Percentiles rank a stretch among this genome's conserved stretches.
phyloP scores from a whole-genome alignment of 2,888 invertebrate genomes.

The Bibio marci region DNA sequence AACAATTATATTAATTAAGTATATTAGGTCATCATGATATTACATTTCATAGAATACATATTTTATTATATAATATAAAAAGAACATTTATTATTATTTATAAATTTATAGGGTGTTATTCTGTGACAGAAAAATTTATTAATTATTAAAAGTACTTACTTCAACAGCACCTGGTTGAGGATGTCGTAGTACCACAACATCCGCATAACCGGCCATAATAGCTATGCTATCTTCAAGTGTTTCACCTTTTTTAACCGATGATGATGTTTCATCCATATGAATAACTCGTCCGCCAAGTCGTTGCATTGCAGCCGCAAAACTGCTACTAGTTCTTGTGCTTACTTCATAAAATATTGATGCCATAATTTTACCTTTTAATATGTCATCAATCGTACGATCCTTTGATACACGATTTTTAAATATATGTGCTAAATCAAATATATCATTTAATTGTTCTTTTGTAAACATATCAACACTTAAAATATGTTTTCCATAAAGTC shows the following conservation, averaged over 20 bases:
- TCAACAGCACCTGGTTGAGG: slow-evolving; percentile 80
- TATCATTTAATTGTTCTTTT: slow-evolving; percentile 78
- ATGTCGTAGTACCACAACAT: slow-evolving; percentile 87
- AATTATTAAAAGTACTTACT: slow-evolving; percentile 32
- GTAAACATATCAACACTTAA: slow-evolving; percentile 71
- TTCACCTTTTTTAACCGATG: slow-evolving; percentile 95
- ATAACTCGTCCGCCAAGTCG: slow-evolving; percentile 87
- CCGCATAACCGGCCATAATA: slow-evolving; percentile 82
- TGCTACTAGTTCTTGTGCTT: slow-evolving; percentile 90
- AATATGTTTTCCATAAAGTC: slow-evolving; percentile 58
- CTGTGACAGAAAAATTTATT: background rate
- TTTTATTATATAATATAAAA: background rate
- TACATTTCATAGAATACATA: no score
- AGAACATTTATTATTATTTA: background rate
- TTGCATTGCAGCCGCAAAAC: slow-evolving; percentile 94
- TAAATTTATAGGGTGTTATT: background rate
- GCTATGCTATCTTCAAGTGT: slow-evolving; percentile 75
- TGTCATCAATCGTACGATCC: slow-evolving; percentile 67
- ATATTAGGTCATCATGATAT: background rate
- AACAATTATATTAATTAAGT: slow-evolving; percentile 4
- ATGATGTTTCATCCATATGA: slow-evolving; percentile 74
- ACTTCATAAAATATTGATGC: slow-evolving; percentile 95
- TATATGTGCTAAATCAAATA: slow-evolving; percentile 86
- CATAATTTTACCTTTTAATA: slow-evolving; percentile 85
- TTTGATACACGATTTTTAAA: slow-evolving; percentile 68